Base-by-base conservation (phyloP, 1,140 invertebrate genomes). In the Drosophila navojoa region DNA sequence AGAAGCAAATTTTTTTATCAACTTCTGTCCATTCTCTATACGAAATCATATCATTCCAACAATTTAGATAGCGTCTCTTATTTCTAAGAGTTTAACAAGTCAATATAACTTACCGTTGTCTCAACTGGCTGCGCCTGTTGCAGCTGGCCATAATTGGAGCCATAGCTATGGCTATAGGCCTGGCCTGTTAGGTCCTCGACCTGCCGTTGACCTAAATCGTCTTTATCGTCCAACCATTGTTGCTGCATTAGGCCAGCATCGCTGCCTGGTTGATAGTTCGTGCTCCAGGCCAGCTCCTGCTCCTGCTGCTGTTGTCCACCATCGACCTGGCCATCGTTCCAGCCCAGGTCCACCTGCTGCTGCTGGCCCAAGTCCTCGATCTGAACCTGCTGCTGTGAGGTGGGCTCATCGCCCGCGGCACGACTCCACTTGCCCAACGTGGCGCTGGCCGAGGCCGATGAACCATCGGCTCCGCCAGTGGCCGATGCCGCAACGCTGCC, bases 361-460 rank as follows among this genome's bases (percentile, higher is more conserved):
- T 82, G 80, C 22, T 82, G 55, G 19, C 77, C 77, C 13, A 66
- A 22, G 22, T 79, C 77, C 27, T 68, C 68, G 11, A 57, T 15
- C 32, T 70, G 55, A 22, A 60, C 38, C 50, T 73, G 70, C 10
- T 66, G 67, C 44, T 71, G 50, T 3, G 38, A 42, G 0, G 19
- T 62, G 0, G 85, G 77, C 22, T 84, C 73, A 13, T 80, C 64
- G 4, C 79, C 85, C 1, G 80, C 55, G 5, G 72, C 50, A 15
- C 82, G 63, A 53, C 57, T 71, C 87, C 87, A 85, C 35, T 90
- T 87, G 13, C 72, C 49, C 10, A 80, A 5, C 10, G 58, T 72
- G 16, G 71, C 72, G 9, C 60, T 85, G 7, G 89, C 84, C 15
- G 64, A 76, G 6, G 84, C 73, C 15, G 78, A 72, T 1, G 89